phyloP scores from a whole-genome alignment of 1,140 invertebrate species.

The Drosophila mayri region DNA sequence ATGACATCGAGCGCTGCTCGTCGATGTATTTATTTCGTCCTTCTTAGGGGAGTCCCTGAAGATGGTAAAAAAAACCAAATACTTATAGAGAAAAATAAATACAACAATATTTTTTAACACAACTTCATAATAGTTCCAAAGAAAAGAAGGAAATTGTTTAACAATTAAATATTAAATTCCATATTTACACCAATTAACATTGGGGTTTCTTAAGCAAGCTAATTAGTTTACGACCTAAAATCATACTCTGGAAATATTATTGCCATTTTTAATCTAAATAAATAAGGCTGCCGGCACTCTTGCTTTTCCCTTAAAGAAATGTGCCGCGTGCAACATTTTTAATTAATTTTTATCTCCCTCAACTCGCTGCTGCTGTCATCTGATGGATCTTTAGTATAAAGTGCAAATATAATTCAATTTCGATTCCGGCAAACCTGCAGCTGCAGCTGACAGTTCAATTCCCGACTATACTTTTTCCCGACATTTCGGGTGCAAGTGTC shows the following conservation, averaged over 20 bases:
- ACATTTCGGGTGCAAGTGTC: slow-evolving; percentile 48
- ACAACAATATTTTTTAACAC: background rate
- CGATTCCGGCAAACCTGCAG: slow-evolving; percentile 27
- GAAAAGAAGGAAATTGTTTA: background rate
- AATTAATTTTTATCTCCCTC: slow-evolving; percentile 72
- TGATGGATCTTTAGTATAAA: slow-evolving; percentile 68
- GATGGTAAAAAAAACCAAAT: background rate
- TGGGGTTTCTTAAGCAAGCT: background rate
- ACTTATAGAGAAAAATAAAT: background rate
- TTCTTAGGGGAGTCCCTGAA: background rate
- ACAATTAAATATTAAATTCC: background rate
- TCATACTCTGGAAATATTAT: background rate
- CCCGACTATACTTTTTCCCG: slow-evolving; percentile 40
- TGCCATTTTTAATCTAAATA: background rate
- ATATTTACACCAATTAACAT: background rate
- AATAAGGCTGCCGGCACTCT: background rate
- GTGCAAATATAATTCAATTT: slow-evolving; percentile 82
- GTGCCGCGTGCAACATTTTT: slow-evolving; percentile 40
- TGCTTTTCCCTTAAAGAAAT: slow-evolving; percentile 1
- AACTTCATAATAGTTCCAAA: background rate
- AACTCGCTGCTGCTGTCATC: slow-evolving; percentile 36
- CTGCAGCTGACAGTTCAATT: slow-evolving; percentile 80
- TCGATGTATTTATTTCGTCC: slow-evolving; percentile 45
- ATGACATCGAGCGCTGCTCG: slow-evolving; percentile 54
- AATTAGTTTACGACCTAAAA: background rate